Conservation (phyloP, 2,888 invertebrate species). For the Eupeodes latifasciatus region DNA sequence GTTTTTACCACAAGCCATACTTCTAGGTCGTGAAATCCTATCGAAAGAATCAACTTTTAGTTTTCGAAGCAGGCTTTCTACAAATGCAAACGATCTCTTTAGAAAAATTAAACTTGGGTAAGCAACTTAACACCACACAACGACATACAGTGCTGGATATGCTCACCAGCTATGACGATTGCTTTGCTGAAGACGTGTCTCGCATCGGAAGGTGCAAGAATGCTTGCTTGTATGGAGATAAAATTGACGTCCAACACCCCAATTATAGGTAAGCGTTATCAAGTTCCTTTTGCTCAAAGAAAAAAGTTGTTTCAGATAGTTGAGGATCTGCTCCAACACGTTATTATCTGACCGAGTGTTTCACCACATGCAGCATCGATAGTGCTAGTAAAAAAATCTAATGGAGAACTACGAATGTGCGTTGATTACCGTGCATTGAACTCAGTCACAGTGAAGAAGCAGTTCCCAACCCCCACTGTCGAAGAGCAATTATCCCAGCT, state of each 20-base stretch:
- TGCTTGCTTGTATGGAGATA: constrained; percentile 43
- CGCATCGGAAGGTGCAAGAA: constrained; percentile 38
- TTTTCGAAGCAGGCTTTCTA: constrained; percentile 60
- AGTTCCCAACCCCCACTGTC: constrained; percentile 70
- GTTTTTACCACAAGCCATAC: constrained; percentile 41
- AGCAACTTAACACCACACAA: neutral
- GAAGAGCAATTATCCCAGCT: constrained; percentile 69
- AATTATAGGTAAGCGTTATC: constrained; percentile 41
- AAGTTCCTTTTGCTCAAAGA: constrained; percentile 44
- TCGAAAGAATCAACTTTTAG: constrained; percentile 44
- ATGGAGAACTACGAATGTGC: constrained; percentile 71
- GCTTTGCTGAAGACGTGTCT: constrained; percentile 40
- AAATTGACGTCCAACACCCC: constrained; percentile 28
- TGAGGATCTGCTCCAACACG: constrained; percentile 28
- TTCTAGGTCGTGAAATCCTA: constrained; percentile 63
- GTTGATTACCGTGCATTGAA: constrained; percentile 69
- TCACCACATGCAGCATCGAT: constrained; percentile 66
- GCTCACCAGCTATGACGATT: constrained; percentile 8
- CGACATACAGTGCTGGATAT: constrained; percentile 4
- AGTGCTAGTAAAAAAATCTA: constrained; percentile 71
- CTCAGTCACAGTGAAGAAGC: constrained; percentile 63
- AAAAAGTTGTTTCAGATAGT: constrained; percentile 21
- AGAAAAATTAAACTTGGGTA: constrained; percentile 26
- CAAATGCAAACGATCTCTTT: constrained; percentile 37
- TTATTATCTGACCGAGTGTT: constrained; percentile 30